Base-by-base conservation (phyloP, 2,797 vertebrate species). In the Gallinago stenura region DNA sequence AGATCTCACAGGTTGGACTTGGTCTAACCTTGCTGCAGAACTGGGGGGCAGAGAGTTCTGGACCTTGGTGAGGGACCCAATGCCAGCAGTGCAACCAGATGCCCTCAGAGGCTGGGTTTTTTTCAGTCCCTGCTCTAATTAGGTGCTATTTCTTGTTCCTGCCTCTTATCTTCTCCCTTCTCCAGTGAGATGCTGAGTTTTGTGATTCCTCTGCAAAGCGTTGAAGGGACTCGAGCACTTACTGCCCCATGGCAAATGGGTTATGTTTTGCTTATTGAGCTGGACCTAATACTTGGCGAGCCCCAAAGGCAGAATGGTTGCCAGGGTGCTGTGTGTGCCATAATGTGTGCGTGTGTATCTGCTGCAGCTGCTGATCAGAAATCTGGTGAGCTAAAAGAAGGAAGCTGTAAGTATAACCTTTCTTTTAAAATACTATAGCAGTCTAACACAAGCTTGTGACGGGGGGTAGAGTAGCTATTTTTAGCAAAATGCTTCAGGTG, bases 401-500 rank as follows among this genome's bases (percentile, higher is more conserved):
- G 19, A n/a, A 76, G 65, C 76, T 76, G 12, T 4, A 9, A 75
- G 22, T 12, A 65, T 72, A 90, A 81, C 37, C 69, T 76, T 54
- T 48, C 61, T 75, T 92, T 71, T 39, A 33, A 93, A 80, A 65
- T 64, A 68, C 72, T 83, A 48, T 30, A 90, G 54, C 85, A 78
- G 82, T 26, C 87, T 75, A 69, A 72, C 39, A 68, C 25, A 8
- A 86, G 83, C 48, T 50, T 62, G 58, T 62, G 73, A 70, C 5
- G 50, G 30, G 50, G 60, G 77, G 56, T 78, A 86, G 88, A 79
- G 46, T 24, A 79, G 73, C 66, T 97, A 93, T 95, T 96, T 95
- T 93, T 95, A 95, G 83, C 46, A 62, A 69, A 95, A 45, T 3
- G 87, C 89, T 95, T 88, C 94, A 97, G 93, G 83, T 96, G 85